Evolutionary conservation across 1,140 invertebrate species (phyloP).

Genomic region (Aphelinus atriplicis): DNA sequence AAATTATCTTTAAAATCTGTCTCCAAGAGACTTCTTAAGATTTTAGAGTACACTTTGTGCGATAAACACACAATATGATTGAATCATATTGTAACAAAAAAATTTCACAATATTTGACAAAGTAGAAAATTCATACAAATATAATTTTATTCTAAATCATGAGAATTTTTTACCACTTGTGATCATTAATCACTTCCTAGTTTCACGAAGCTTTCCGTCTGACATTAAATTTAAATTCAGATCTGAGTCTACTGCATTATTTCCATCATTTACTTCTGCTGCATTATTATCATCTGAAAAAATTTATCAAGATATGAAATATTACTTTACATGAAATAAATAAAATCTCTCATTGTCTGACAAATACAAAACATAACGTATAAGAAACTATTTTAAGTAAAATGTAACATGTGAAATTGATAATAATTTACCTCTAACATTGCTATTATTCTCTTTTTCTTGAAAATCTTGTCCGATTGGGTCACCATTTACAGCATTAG

Average conservation of each 20-base stretch:
- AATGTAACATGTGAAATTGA: neutral
- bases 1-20: constrained; percentile 3
- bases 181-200: neutral
- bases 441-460: constrained; percentile 10
- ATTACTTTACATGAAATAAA: neutral
- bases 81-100: constrained; percentile 9
- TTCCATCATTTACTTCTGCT: constrained; percentile 32
- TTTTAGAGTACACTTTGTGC: constrained; percentile 25
- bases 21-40: neutral
- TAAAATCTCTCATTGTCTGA: neutral
- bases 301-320: neutral
- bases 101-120: constrained; percentile 7
- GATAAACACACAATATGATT: constrained; percentile 12
- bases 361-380: neutral
- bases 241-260: constrained; percentile 29
- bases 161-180: neutral
- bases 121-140: constrained; percentile 1
- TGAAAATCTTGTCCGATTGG: constrained; percentile 9
- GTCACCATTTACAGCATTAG: constrained; percentile 9
- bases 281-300: constrained; percentile 34
- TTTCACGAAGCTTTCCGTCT: constrained; percentile 1
- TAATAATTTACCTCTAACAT: neutral
- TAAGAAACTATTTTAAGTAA: neutral
- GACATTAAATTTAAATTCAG: constrained; percentile 34
- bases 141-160: constrained; percentile 13